Evolutionary conservation across 2,888 invertebrate genomes (phyloP).

Genomic region (Gymnosoma rotundatum): DNA sequence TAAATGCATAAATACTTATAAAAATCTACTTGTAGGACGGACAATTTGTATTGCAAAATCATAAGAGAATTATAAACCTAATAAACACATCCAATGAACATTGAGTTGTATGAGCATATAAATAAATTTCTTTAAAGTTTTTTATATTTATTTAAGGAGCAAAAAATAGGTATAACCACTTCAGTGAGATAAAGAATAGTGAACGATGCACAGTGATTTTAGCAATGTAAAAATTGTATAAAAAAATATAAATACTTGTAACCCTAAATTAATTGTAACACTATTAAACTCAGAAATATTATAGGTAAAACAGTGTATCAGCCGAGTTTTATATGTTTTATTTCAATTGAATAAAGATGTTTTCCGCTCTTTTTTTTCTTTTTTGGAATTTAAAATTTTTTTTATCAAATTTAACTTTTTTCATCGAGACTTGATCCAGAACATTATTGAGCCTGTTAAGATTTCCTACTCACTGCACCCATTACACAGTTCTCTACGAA

Average conservation of each 20-base stretch:
- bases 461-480: too few species aligned
- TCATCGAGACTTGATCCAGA: too few species aligned
- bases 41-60: conserved; percentile 58
- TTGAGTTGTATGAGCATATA: not conserved
- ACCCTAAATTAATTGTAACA: too few species aligned
- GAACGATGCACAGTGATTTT: conserved; percentile 25
- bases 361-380: too few species aligned
- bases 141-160: conserved; percentile 6
- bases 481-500: too few species aligned
- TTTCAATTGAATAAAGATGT: too few species aligned
- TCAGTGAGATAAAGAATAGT: conserved; percentile 9
- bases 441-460: too few species aligned
- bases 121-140: not conserved
- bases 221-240: not conserved
- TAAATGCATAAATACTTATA: conserved; percentile 60
- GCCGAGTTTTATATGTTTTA: too few species aligned
- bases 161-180: conserved; percentile 51
- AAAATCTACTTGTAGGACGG: conserved; percentile 30
- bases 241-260: not conserved
- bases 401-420: too few species aligned
- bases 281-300: too few species aligned
- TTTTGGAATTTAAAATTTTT: too few species aligned
- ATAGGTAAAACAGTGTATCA: too few species aligned
- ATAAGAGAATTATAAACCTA: conserved; percentile 48
- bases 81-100: conserved; percentile 27